These are phyloP conservation scores for Piliocolobus tephrosceles DNA, from an alignment of 2,113 vertebrate species.

Conservation along the genomic window DNA sequence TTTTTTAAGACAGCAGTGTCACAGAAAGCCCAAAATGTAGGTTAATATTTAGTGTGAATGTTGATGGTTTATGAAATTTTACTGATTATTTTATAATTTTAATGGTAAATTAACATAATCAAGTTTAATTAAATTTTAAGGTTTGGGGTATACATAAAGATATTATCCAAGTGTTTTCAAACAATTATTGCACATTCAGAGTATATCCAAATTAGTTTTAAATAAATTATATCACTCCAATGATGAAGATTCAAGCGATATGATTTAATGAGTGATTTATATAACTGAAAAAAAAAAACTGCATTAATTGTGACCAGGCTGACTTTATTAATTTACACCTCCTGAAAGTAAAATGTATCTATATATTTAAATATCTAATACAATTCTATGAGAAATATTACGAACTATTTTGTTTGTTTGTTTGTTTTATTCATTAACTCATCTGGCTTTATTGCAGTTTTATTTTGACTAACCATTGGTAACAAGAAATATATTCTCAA, in stretches of 20 bases:
- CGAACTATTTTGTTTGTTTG: background rate
- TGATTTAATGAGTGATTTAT: background rate
- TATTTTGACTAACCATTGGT: background rate
- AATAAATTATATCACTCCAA: background rate
- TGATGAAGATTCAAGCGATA: background rate
- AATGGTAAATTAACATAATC: slow-evolving; percentile 47
- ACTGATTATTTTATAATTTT: slow-evolving; percentile 76
- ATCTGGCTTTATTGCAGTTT: background rate
- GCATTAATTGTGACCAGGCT: background rate
- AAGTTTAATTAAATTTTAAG: background rate
- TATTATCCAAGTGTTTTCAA: slow-evolving; percentile 11
- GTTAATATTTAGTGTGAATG: slow-evolving; percentile 79
- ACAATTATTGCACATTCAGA: background rate
- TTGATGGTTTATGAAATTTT: slow-evolving; percentile 85
- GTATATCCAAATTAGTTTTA: background rate
- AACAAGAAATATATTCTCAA: background rate
- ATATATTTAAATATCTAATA: background rate
- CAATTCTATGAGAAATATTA: background rate
- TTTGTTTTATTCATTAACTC: background rate
- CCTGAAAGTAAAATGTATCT: background rate
- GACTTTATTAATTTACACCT: background rate
- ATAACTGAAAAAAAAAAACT: background rate
- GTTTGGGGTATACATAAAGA: background rate
- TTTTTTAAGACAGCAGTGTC: slow-evolving; percentile 49
- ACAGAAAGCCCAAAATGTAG: slow-evolving; percentile 66